A percentile compares a stretch with the other conserved stretches of the same genome.
Conservation (phyloP, 2,797 vertebrate species). For the Periparus ater region DNA sequence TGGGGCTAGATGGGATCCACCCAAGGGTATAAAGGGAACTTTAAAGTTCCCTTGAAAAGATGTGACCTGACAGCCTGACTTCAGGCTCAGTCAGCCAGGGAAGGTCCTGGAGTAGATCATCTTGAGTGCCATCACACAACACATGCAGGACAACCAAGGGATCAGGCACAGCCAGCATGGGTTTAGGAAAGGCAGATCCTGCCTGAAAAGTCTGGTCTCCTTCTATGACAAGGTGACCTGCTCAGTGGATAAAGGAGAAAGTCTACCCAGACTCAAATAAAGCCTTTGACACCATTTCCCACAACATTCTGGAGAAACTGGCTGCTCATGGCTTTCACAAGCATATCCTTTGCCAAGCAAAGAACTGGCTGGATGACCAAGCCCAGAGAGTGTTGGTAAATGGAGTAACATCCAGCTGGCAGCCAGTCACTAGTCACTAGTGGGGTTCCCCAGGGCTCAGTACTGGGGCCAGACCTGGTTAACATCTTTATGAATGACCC, state of each 20-base stretch:
- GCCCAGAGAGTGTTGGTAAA: not conserved
- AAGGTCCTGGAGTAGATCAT: not conserved
- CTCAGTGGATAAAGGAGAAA: not conserved
- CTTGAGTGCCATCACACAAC: not conserved
- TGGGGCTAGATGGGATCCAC: not conserved
- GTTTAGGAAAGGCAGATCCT: not conserved
- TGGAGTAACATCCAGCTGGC: not conserved
- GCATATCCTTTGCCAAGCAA: not conserved
- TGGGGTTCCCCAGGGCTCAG: not conserved
- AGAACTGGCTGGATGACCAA: not conserved
- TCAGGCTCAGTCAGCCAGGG: not conserved
- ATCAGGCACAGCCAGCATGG: not conserved
- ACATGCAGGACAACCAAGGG: not conserved
- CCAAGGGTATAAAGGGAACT: not conserved
- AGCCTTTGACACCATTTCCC: not conserved
- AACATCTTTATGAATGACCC: not conserved
- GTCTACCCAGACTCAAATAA: not conserved
- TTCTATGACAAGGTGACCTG: not conserved
- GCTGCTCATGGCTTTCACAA: not conserved
- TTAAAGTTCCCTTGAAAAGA: too few relatives aligned
- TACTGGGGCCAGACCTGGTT: not conserved
- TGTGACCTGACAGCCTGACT: not conserved
- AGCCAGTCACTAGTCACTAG: not conserved
- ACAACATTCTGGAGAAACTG: not conserved
- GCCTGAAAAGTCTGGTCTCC: not conserved